These are phyloP conservation scores for Spondyliosoma cantharus DNA, from an alignment of 2,797 vertebrate species.

Conservation along the genomic window DNA sequence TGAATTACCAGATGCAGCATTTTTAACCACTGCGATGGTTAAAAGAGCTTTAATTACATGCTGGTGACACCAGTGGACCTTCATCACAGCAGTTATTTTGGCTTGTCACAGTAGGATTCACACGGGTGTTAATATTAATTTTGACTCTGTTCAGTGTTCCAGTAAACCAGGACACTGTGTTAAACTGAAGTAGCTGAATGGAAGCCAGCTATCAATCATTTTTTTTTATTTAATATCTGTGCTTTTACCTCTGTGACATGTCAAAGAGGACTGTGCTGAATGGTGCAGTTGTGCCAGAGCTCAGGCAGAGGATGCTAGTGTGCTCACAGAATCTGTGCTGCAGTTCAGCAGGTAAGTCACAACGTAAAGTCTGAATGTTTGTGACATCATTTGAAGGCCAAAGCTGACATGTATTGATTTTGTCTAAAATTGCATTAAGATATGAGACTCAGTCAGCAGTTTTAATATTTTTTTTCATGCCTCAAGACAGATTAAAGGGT, in stretches of 20 bases:
- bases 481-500: constrained; percentile 18
- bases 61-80: background rate
- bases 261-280: background rate
- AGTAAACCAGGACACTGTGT: background rate
- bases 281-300: constrained; percentile 34
- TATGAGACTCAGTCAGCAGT: background rate
- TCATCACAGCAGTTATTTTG: constrained; percentile 2
- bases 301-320: constrained; percentile 53
- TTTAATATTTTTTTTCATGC: background rate
- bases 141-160: background rate
- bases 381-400: constrained; percentile 10
- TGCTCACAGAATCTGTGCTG: constrained; percentile 3
- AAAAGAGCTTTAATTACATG: no score
- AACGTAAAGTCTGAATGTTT: background rate
- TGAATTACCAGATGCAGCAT: constrained; percentile 18
- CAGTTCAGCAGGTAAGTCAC: background rate
- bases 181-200: background rate
- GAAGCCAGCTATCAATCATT: constrained; percentile 1
- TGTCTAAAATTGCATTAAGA: background rate
- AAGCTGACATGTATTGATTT: background rate
- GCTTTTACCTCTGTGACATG: background rate
- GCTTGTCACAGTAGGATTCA: background rate
- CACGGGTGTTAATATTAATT: background rate
- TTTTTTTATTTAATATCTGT: background rate
- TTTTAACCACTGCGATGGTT: no score